These are phyloP conservation scores for Anastrepha obliqua DNA, from an alignment of 1,140 invertebrate species.

Conservation along the genomic window DNA sequence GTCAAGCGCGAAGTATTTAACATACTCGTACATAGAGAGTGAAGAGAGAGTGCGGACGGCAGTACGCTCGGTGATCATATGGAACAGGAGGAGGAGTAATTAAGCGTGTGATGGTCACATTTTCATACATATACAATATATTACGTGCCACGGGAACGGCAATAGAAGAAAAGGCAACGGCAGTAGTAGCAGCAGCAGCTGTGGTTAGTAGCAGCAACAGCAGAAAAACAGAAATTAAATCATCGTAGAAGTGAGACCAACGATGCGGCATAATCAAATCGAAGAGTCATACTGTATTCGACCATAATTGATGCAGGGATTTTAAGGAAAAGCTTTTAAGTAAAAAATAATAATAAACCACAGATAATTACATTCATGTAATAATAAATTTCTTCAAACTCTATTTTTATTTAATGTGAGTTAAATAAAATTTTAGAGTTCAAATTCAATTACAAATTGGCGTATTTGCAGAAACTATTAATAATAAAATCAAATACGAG, in stretches of 20 bases:
- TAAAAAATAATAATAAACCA: not conserved
- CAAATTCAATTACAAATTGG: conserved; percentile 63
- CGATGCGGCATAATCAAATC: conserved; percentile 60
- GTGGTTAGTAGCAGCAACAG: conserved; percentile 49
- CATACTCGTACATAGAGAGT: conserved; percentile 1
- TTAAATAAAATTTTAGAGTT: conserved; percentile 68
- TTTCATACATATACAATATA: not conserved
- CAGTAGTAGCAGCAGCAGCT: conserved; percentile 56
- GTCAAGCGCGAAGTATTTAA: not conserved
- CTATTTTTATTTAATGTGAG: conserved; percentile 66
- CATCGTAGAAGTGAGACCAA: conserved; percentile 43
- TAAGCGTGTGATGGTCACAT: not conserved
- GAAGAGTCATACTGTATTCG: conserved; percentile 2
- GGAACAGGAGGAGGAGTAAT: conserved; percentile 32
- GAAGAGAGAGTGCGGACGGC: not conserved
- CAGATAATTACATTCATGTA: conserved; percentile 61
- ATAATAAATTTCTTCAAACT: conserved; percentile 56
- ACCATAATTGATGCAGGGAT: not conserved
- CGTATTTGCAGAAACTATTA: conserved; percentile 30
- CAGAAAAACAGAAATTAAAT: conserved; percentile 57
- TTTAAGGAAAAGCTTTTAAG: not conserved
- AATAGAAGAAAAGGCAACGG: conserved; percentile 39
- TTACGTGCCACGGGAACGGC: conserved; percentile 51
- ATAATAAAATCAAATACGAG: not conserved
- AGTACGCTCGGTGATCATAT: conserved; percentile 1